Percentiles rank a stretch among this genome's conserved stretches.
phyloP scores from a whole-genome alignment of 2,888 invertebrate genomes.

The Drosophila demipolita region DNA sequence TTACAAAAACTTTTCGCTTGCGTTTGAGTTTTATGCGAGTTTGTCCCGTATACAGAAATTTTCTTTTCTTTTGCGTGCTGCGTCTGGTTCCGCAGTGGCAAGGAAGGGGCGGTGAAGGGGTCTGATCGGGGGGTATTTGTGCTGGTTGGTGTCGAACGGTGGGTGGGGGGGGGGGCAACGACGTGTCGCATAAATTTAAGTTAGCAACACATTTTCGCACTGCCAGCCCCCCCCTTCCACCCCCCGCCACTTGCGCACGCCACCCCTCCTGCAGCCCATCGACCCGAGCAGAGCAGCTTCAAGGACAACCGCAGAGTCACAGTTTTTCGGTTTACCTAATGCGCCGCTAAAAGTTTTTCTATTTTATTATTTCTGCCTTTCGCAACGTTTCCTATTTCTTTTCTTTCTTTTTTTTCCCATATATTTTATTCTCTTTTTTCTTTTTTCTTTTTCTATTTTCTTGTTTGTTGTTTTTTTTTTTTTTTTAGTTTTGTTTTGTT shows the following conservation, averaged over 20 bases:
- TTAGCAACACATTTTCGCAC: constrained; percentile 80
- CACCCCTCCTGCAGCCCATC: not conserved
- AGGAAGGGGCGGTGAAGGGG: not conserved
- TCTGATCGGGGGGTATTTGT: constrained; percentile 3
- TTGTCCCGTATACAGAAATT: constrained; percentile 40
- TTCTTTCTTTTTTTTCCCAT: not conserved
- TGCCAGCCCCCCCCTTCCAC: constrained; percentile 10
- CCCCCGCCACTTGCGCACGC: too few species aligned
- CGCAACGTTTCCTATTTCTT: constrained; percentile 45
- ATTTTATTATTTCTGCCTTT: constrained; percentile 76
- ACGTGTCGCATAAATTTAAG: constrained; percentile 79
- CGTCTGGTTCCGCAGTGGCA: not conserved
- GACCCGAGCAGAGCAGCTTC: constrained; percentile 41
- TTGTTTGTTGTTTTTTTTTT: not conserved
- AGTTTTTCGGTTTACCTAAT: constrained; percentile 79
- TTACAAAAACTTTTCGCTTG: constrained; percentile 72
- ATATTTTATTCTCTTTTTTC: not conserved
- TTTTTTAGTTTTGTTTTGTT: not conserved
- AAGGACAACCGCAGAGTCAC: constrained; percentile 81
- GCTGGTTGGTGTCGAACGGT: not conserved
- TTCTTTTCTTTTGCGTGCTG: constrained; percentile 16
- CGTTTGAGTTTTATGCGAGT: constrained; percentile 79
- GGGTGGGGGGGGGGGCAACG: constrained; percentile 32
- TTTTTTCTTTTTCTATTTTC: not conserved
- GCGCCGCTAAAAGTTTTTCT: constrained; percentile 80